Conservation (phyloP, 2,113 vertebrate genomes). For the Ceyx melanurus region DNA sequence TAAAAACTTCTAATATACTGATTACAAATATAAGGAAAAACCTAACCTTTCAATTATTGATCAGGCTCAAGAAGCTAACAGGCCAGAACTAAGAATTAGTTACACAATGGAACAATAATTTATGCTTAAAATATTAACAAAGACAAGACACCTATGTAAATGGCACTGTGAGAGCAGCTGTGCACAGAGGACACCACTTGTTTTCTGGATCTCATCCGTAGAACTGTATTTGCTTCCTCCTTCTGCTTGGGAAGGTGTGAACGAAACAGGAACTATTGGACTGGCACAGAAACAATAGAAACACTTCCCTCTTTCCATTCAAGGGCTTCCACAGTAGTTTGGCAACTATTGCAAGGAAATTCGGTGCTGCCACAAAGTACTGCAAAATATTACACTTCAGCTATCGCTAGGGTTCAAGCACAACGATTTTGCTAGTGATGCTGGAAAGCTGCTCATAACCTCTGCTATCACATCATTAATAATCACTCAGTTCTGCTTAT, state of each 20-base stretch:
- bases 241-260: neutral
- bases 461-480: neutral
- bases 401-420: neutral
- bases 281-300: neutral
- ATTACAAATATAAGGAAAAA: neutral
- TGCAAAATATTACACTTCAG: neutral
- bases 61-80: constrained; percentile 59
- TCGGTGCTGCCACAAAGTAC: neutral
- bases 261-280: neutral
- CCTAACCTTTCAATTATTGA: neutral
- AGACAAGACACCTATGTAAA: constrained; percentile 9
- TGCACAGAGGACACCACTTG: constrained; percentile 62
- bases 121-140: constrained; percentile 18
- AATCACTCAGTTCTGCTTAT: neutral
- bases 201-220: neutral
- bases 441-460: neutral
- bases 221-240: neutral
- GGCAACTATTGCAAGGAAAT: neutral
- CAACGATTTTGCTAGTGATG: neutral
- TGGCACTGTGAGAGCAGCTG: constrained; percentile 24
- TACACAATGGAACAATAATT: constrained; percentile 5
- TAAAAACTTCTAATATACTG: neutral
- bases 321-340: neutral
- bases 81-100: neutral
- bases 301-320: neutral